Evolutionary conservation across 2,113 vertebrate species (phyloP), one percentile per base, ranked within the genome.

Genomic region (Hydropotes inermis): DNA sequence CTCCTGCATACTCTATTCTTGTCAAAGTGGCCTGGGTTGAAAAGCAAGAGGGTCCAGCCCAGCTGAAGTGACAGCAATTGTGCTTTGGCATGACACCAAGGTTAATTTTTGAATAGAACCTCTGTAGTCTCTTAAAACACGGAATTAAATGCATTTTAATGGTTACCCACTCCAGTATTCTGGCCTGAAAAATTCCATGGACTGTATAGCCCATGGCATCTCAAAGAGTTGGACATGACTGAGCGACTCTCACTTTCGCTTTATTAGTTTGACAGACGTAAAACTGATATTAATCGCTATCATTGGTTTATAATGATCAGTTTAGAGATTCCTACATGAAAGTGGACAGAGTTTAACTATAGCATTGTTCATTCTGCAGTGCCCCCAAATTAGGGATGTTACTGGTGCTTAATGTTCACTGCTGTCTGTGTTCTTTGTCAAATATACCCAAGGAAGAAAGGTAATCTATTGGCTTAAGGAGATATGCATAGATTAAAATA

Each of bases 371-470:
- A 96, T 89, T 91, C 43, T 94, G 91, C 55, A 50, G n/a, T 93
- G 58, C 79, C 1, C 1, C 3, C 76, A 91, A 11, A 97, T 36
- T 61, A 79, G 79, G 89, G 96, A 64, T 95, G 88, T 89, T 94
- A 89, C 95, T 97, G 87, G 93, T 92, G 95, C 86, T 89, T 94
- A 92, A 52, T 89, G 81, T 87, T 93, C 95, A 82, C 84, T 90
- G 5, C 92, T 93, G 28, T 28, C 94, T 78, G 4, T 87, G 79
- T 70, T 97, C 91, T 91, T 79, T 82, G 60, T 94, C 87, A 94
- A 86, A 96, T 45, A 16, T 57, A 60, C 78, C 78, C 39, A 47
- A 78, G 27, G 86, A 81, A 45, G 54, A 27, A 83, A 43, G 64
- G 60, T 25, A 79, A 45, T 87, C 28, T 85, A 91, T 79, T 81